Base-by-base conservation (phyloP, 2,888 invertebrate genomes). In the Drosophila mercatorum region DNA sequence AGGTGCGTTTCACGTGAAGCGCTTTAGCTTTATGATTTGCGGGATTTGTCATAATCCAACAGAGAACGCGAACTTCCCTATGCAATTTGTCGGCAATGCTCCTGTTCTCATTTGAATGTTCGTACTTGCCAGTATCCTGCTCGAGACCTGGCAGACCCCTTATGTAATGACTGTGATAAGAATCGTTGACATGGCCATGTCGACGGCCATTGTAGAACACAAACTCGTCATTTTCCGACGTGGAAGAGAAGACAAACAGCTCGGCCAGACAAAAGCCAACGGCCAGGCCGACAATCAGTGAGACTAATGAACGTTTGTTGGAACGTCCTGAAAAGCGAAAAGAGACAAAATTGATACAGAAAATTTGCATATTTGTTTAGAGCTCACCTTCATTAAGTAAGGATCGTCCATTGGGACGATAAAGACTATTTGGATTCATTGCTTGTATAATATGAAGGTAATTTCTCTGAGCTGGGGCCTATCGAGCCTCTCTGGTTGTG, bases 151-250 rank as follows among this genome's bases (percentile, higher is more conserved):
- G 77, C 36, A 91, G 85, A 58, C 92, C 92, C 14, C 92, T 82
- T 80, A 93, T 85, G 72, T 93, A 93, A 70, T 91, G 91, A 57
- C 93, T 92, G 65, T 88, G 91, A 76, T 93, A 93, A 26, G 93
- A 91, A 88, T 93, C 92, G 94, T 92, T 92, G 4, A 91, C 70
- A 55, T 91, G 28, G 28, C 28, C 28, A 28, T 5, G 5, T 0
- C 5, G 69, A 55, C 91, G 28, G 28, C 28, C 28, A 28, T 5
- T 3, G 28, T 28, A 28, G 28, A 4, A 5, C 5, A 28, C 5
- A 28, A 0, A 28, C 28, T 28, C 90, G 34, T 80, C 78, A 17
- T 85, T 89, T 46, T 86, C 88, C 49, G 83, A 76, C n/a, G 90
- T 85, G 38, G 92, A 90, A 22, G 90, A 90, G 36, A 91, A 80